Evolutionary conservation across 2,113 vertebrate genomes (phyloP).

Genomic region (Scomber colias): DNA sequence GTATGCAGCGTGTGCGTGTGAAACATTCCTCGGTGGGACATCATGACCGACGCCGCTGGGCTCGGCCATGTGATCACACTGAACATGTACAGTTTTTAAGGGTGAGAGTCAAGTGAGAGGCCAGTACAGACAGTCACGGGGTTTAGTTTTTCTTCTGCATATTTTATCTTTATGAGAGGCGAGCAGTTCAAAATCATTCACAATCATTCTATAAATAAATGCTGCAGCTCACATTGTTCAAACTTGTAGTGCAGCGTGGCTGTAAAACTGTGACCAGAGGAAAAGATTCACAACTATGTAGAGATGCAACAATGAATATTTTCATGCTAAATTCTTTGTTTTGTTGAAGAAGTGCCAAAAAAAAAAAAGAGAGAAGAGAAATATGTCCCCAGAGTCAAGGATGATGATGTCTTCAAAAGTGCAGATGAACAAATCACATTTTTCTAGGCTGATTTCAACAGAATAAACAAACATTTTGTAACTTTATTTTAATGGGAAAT

Average conservation of each 20-base stretch:
- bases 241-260: neutral
- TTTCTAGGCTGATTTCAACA: too few relatives aligned
- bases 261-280: neutral
- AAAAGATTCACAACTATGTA: neutral
- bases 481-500: too few relatives aligned
- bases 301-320: too few relatives aligned
- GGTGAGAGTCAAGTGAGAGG: neutral
- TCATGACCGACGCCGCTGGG: neutral
- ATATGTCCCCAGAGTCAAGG: too few relatives aligned
- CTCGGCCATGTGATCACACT: conserved; percentile 40
- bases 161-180: neutral
- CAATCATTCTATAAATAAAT: neutral
- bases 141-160: neutral
- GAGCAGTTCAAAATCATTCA: neutral
- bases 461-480: too few relatives aligned
- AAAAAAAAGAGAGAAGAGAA: too few relatives aligned
- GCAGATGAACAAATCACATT: too few relatives aligned
- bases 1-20: conserved; percentile 23
- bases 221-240: neutral
- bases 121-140: conserved; percentile 12
- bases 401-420: too few relatives aligned
- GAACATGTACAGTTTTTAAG: neutral
- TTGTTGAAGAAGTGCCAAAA: too few relatives aligned
- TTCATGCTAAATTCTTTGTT: too few relatives aligned
- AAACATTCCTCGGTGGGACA: conserved; percentile 62